phyloP scores from a whole-genome alignment of 2,888 invertebrate species.

The Strigamia maritima region DNA sequence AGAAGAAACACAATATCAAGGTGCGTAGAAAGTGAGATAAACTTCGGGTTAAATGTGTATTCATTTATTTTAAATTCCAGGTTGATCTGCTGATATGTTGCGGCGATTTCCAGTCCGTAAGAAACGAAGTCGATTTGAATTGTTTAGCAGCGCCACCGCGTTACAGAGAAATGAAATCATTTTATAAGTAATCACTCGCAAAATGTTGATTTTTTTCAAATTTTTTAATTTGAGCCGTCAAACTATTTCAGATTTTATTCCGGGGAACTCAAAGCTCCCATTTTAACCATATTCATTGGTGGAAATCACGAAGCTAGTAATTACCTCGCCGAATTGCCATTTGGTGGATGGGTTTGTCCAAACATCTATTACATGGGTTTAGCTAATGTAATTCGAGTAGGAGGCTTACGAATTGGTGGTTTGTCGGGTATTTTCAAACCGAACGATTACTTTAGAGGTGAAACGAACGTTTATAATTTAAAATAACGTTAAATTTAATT shows the following conservation, averaged over 20 bases:
- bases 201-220: background rate
- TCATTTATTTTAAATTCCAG: constrained; percentile 8
- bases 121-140: constrained; percentile 80
- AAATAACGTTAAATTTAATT: background rate
- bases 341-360: constrained; percentile 98
- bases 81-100: constrained; percentile 92
- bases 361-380: constrained; percentile 89
- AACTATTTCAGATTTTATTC: constrained; percentile 74
- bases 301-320: constrained; percentile 99
- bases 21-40: constrained; percentile 45
- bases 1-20: constrained; percentile 69
- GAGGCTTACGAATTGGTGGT: too few species aligned
- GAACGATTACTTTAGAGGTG: constrained; percentile 55
- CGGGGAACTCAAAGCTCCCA: constrained; percentile 82
- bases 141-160: constrained; percentile 96
- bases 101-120: constrained; percentile 94
- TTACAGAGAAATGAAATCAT: constrained; percentile 81
- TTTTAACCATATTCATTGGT: constrained; percentile 92
- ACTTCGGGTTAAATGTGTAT: background rate
- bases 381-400: background rate
- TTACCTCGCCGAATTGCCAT: constrained; percentile 90
- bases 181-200: constrained; percentile 73
- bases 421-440: too few species aligned
- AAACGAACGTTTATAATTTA: background rate
- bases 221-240: constrained; percentile 3